Base-by-base conservation (phyloP, 1,140 invertebrate species). In the Anadara kagoshimensis region DNA sequence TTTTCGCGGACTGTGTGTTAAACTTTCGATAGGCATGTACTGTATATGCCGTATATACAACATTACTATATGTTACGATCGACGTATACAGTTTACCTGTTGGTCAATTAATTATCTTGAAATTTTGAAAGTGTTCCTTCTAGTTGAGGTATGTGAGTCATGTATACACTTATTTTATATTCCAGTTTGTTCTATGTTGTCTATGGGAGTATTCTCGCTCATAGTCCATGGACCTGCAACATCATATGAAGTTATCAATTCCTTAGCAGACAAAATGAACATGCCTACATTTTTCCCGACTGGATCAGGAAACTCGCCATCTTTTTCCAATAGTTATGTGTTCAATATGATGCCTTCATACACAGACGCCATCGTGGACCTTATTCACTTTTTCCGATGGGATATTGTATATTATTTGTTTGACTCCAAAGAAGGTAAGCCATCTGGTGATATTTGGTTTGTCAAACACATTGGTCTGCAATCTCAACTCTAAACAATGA, bases 301-400 rank as follows among this genome's bases (percentile, higher is more conserved):
- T 8, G 59, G 58, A 12, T 26, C 68, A 1, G 61, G 61, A 26
- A 43, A 70, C 22, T 24, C 20, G 20, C 57, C 62, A 22, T 63
- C 44, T 18, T 64, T 49, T 10, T 16, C 24, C 7, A 36, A 36
- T 36, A 36, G 29, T 7, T 64, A 53, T 53, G 29, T 61, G 1
- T 61, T 69, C 22, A 56, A 69, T 43, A 69, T 73, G 66, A 67
- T 63, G 51, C 71, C 71, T 44, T 73, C 71, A 47, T 67, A 63
- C 20, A 73, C 44, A 16, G 51, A 24, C 14, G 64, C 71, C 10
- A 73, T 73, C 1, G 68, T 73, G 4, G 71, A 73, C 18, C 45
- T 61, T 29, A 68, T 68, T 47, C 57, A 68, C 18, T 68, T 62
- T 41, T 68, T 66, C 44, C 57, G 71, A 44, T 73, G 71, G 71